phyloP scores from a whole-genome alignment of 2,113 vertebrate species.

The Aix galericulata region DNA sequence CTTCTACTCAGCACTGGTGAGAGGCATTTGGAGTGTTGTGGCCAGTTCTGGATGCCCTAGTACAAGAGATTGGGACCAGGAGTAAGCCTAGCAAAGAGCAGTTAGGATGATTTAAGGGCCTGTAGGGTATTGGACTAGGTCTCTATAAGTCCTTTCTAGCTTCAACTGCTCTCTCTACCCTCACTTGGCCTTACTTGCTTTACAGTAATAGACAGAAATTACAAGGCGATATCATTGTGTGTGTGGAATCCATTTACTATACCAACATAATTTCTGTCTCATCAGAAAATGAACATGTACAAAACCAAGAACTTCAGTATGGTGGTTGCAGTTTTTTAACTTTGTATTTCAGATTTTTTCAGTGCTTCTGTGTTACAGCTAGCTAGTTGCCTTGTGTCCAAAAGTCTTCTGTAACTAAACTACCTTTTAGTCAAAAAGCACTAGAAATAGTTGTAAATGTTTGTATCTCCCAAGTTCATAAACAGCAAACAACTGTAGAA shows the following conservation, averaged over 20 bases:
- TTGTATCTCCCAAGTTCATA: background rate
- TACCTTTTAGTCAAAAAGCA: background rate
- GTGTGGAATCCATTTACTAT: background rate
- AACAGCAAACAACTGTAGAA: background rate
- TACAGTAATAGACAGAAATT: background rate
- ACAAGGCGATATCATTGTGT: background rate
- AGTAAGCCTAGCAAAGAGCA: background rate
- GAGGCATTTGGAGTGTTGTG: accelerated
- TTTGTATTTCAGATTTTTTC: background rate
- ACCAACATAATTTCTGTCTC: background rate
- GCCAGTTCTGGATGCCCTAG: background rate
- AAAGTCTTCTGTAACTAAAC: background rate
- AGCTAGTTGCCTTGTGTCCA: background rate
- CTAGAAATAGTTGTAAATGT: background rate
- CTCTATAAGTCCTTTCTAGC: background rate
- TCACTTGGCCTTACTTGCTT: background rate
- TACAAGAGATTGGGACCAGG: background rate
- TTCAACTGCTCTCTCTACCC: background rate
- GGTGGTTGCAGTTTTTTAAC: background rate
- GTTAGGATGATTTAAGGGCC: background rate
- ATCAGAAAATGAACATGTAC: background rate
- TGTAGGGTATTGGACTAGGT: background rate
- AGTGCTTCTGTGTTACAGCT: background rate
- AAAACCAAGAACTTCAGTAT: background rate
- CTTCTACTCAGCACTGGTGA: background rate